These are phyloP conservation scores for Suillia variegata DNA, from an alignment of 2,888 invertebrate genomes.

Conservation along the genomic window DNA sequence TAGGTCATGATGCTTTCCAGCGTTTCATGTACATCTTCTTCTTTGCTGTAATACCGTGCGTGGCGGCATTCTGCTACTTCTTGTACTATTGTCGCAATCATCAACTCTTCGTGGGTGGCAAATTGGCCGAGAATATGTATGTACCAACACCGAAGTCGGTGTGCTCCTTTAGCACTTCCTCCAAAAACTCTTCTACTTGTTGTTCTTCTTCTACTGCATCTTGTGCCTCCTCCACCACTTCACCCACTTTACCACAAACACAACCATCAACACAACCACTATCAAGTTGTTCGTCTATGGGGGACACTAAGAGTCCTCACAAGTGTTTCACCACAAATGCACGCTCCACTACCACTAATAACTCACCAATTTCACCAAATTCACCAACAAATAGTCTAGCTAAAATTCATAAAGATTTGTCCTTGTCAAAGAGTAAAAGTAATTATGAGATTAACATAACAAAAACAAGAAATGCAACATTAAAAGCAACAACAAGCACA, in stretches of 20 bases:
- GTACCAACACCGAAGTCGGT: slow-evolving; percentile 55
- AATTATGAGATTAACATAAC: slow-evolving; percentile 36
- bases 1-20: slow-evolving; percentile 73
- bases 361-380: slow-evolving; percentile 20
- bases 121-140: slow-evolving; percentile 63
- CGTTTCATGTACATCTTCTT: slow-evolving; percentile 86
- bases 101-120: slow-evolving; percentile 61
- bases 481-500: slow-evolving; percentile 16
- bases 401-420: slow-evolving; percentile 22
- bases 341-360: slow-evolving; percentile 34
- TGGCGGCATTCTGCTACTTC: slow-evolving; percentile 71
- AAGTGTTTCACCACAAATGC: slow-evolving; percentile 23
- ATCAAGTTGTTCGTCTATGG: slow-evolving; percentile 1
- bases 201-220: slow-evolving; percentile 34
- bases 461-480: slow-evolving; percentile 13
- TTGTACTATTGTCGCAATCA: slow-evolving; percentile 75
- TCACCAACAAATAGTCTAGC: slow-evolving; percentile 16
- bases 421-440: slow-evolving; percentile 42
- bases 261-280: slow-evolving; percentile 21
- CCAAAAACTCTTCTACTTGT: slow-evolving; percentile 32
- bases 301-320: not conserved
- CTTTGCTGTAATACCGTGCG: slow-evolving; percentile 80
- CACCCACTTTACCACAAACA: slow-evolving; percentile 28
- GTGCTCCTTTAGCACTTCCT: slow-evolving; percentile 46
- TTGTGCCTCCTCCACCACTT: slow-evolving; percentile 30